Evolutionary conservation across 1,140 invertebrate genomes (phyloP).

Genomic region (Arctopsyche grandis): DNA sequence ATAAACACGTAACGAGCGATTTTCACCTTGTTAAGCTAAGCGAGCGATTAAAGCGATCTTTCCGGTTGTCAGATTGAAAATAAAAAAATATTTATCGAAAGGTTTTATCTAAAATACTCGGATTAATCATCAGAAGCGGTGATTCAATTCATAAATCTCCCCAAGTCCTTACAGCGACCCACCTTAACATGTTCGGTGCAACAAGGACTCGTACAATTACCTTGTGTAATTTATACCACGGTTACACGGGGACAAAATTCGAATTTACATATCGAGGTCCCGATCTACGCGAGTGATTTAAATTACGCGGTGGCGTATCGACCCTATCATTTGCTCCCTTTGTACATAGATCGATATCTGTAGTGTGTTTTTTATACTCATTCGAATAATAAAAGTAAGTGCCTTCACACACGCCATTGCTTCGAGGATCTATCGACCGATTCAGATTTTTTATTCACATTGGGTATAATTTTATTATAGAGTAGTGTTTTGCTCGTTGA

Average conservation of each 20-base stretch:
- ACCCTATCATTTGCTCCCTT: constrained; percentile 11
- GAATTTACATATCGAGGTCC: constrained; percentile 38
- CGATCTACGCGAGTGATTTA: constrained; percentile 50
- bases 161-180: not conserved
- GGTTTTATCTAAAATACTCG: no score
- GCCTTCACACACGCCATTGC: constrained; percentile 38
- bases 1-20: constrained; percentile 1
- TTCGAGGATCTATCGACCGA: not conserved
- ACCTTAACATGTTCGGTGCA: not conserved
- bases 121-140: no score
- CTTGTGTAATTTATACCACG: not conserved
- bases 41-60: not conserved
- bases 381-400: constrained; percentile 44
- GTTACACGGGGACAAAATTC: not conserved
- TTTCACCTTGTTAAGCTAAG: constrained; percentile 4
- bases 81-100: no score
- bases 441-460: not conserved
- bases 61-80: no score
- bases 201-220: no score
- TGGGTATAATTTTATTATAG: no score
- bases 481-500: no score
- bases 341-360: constrained; percentile 52
- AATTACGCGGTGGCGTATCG: constrained; percentile 39
- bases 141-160: no score
- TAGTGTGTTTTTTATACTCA: constrained; percentile 46